These are phyloP conservation scores for Brotula barbata DNA, from an alignment of 2,797 vertebrate species.

Conservation along the genomic window DNA sequence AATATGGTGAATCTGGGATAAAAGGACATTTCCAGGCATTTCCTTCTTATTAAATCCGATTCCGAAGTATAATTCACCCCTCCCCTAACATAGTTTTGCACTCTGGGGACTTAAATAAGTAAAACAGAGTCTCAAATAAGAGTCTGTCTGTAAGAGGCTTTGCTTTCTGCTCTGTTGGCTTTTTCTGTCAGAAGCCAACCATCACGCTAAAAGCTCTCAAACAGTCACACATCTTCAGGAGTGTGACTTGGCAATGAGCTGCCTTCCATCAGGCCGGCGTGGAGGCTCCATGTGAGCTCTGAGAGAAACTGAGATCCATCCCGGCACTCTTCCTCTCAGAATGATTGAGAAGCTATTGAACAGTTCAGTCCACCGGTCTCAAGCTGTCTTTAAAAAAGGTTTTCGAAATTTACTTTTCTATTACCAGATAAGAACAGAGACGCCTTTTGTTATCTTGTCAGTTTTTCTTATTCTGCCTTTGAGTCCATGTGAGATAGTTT, in stretches of 20 bases:
- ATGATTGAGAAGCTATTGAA: constrained; percentile 32
- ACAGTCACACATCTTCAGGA: constrained; percentile 56
- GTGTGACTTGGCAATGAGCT: constrained; percentile 65
- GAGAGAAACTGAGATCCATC: constrained; percentile 10
- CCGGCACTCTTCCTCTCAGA: constrained; percentile 24
- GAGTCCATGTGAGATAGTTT: background rate
- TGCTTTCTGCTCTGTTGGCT: constrained; percentile 19
- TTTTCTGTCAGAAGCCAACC: constrained; percentile 40
- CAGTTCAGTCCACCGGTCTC: constrained; percentile 38
- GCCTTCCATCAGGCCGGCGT: constrained; percentile 53
- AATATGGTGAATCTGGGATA: too few relatives aligned
- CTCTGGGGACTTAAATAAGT: too few relatives aligned
- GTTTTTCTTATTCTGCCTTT: constrained; percentile 17
- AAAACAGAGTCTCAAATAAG: constrained; percentile 15
- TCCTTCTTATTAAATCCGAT: too few relatives aligned
- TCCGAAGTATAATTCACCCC: too few relatives aligned
- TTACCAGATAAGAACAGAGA: constrained; percentile 39
- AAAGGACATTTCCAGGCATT: too few relatives aligned
- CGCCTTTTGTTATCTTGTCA: background rate
- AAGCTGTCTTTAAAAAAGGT: constrained; percentile 40
- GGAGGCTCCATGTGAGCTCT: constrained; percentile 54
- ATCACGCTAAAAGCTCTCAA: constrained; percentile 28
- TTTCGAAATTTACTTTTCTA: constrained; percentile 52
- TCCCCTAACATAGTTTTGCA: too few relatives aligned
- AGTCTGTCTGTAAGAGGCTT: constrained; percentile 12